Percentiles rank a stretch among this genome's conserved stretches.
phyloP scores from a whole-genome alignment of 2,888 invertebrate species.

The Electrophaes corylata region DNA sequence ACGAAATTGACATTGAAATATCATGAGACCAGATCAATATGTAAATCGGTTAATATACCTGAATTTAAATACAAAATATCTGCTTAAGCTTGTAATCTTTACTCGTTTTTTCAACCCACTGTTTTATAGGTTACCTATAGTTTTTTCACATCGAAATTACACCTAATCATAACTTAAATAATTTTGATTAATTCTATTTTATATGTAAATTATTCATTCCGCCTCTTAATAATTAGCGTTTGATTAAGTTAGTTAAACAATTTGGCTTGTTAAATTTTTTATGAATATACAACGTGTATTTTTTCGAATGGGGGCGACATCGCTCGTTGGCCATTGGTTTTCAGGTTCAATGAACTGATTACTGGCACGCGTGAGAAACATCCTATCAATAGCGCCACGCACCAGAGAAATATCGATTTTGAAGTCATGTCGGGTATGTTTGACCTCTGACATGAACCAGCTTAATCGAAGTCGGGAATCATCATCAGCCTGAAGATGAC shows the following conservation, averaged over 20 bases:
- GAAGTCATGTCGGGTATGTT: constrained; percentile 19
- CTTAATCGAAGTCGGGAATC: constrained; percentile 3
- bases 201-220: constrained; percentile 40
- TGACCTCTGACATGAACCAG: constrained; percentile 27
- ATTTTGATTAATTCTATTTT: constrained; percentile 37
- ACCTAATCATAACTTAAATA: constrained; percentile 31
- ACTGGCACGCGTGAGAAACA: constrained; percentile 38
- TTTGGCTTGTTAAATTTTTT: constrained; percentile 28
- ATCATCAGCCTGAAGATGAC: too few species aligned
- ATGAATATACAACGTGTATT: constrained; percentile 23
- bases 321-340: constrained; percentile 39
- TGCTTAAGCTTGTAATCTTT: constrained; percentile 45
- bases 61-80: constrained; percentile 48
- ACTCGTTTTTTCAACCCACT: constrained; percentile 26
- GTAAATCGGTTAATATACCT: constrained; percentile 44
- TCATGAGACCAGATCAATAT: constrained; percentile 47
- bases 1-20: constrained; percentile 46
- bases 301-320: constrained; percentile 30
- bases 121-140: constrained; percentile 19
- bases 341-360: constrained; percentile 48
- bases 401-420: constrained; percentile 29
- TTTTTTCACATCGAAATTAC: constrained; percentile 39
- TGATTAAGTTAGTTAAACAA: constrained; percentile 36
- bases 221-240: constrained; percentile 30
- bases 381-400: constrained; percentile 32